phyloP scores from a whole-genome alignment of 2,113 vertebrate species.

The Vimba vimba region DNA sequence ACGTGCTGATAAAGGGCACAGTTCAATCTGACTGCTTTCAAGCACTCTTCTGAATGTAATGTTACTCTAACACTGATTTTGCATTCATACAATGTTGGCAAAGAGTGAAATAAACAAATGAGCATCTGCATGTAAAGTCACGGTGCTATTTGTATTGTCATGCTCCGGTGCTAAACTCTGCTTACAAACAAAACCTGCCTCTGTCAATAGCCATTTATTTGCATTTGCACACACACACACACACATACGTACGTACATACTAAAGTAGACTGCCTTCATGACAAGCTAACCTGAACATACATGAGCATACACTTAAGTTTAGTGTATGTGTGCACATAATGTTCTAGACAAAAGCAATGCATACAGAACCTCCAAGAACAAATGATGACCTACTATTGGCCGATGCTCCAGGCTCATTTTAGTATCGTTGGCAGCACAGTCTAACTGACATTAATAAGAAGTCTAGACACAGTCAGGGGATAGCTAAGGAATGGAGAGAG shows the following conservation, averaged over 20 bases:
- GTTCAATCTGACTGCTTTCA: constrained; percentile 12
- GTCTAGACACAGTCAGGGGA: constrained; percentile 59
- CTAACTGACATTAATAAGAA: constrained; percentile 65
- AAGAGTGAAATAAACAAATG: constrained; percentile 23
- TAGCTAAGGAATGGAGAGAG: not conserved
- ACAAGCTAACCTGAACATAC: not conserved
- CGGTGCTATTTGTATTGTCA: not conserved
- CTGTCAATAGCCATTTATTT: not conserved
- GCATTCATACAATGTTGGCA: not conserved
- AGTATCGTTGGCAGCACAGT: constrained; percentile 16
- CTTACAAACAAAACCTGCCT: too few species aligned
- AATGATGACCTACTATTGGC: not conserved
- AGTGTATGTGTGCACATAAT: not conserved
- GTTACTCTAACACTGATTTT: not conserved
- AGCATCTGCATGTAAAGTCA: not conserved
- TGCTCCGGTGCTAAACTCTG: not conserved
- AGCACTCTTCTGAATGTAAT: constrained; percentile 6
- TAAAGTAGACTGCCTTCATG: not conserved
- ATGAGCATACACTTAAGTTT: not conserved
- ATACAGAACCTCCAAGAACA: not conserved
- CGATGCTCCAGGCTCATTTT: constrained; percentile 29
- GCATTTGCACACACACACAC: not conserved
- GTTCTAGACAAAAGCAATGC: not conserved
- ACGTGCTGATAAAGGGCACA: not conserved
- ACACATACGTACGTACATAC: not conserved